Evolutionary conservation across 2,888 invertebrate species (phyloP).

Genomic region (Tinea trinotella): DNA sequence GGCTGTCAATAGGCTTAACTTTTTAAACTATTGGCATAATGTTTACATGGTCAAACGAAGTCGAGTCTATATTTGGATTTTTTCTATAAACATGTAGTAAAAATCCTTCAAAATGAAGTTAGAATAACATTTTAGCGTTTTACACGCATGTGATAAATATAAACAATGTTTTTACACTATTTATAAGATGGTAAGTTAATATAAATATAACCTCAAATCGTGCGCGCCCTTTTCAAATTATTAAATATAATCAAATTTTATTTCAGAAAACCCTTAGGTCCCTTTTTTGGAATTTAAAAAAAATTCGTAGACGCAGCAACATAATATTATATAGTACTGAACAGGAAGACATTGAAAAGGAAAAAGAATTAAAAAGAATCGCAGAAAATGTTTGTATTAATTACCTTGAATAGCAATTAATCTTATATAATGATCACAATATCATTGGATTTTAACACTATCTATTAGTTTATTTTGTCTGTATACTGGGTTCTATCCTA

Average conservation of each 20-base stretch:
- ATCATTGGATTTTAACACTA: too few relatives aligned
- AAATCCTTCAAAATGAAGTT: background rate
- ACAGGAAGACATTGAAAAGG: conserved; percentile 42
- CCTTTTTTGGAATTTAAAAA: background rate
- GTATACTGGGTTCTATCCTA: too few relatives aligned
- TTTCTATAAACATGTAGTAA: background rate
- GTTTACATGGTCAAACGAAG: background rate
- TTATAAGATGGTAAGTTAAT: background rate
- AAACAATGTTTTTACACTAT: background rate
- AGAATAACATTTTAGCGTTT: background rate
- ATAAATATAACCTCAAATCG: background rate
- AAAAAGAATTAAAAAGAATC: conserved; percentile 51
- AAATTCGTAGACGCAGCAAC: background rate
- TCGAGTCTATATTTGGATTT: background rate
- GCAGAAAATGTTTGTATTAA: conserved; percentile 41
- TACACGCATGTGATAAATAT: background rate
- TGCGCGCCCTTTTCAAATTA: conserved; percentile 10
- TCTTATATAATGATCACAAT: conserved; percentile 16
- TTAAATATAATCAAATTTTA: background rate
- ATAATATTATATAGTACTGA: conserved; percentile 5
- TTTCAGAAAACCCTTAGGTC: background rate
- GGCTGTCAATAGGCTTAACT: background rate
- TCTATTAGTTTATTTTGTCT: too few relatives aligned
- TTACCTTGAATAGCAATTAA: background rate
- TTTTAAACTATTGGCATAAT: background rate